Evolutionary conservation across 2,113 vertebrate species (phyloP).

Genomic region (Lasiurus cinereus): DNA sequence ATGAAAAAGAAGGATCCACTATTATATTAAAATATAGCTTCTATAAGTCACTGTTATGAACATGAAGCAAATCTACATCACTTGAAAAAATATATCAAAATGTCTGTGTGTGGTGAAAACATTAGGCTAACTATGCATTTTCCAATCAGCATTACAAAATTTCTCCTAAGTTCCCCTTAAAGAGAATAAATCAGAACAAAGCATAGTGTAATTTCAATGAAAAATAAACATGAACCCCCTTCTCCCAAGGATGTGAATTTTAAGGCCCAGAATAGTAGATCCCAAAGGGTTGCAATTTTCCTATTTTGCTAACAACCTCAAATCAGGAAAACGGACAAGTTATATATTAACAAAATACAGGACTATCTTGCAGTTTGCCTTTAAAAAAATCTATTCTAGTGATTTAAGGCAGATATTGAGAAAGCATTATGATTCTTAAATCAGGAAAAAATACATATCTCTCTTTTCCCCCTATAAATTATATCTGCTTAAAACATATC

Average conservation of each 20-base stretch:
- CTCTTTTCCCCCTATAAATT: neutral
- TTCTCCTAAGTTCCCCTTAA: constrained; percentile 30
- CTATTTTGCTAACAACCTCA: constrained; percentile 10
- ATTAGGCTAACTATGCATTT: constrained; percentile 52
- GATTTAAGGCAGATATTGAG: constrained; percentile 48
- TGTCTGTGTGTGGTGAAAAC: neutral
- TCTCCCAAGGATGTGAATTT: constrained; percentile 40
- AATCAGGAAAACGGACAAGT: constrained; percentile 33
- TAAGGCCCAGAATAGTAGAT: constrained; percentile 9
- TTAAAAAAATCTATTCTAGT: constrained; percentile 35
- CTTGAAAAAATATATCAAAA: constrained; percentile 3
- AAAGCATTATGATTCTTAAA: constrained; percentile 44
- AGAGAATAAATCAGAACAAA: constrained; percentile 53
- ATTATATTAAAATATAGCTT: constrained; percentile 46
- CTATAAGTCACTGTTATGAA: constrained; percentile 55
- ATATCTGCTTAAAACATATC: constrained; percentile 38
- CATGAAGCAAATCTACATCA: constrained; percentile 16
- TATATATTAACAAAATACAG: constrained; percentile 45
- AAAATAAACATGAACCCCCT: neutral
- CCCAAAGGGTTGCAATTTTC: constrained; percentile 2
- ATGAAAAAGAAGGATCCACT: neutral
- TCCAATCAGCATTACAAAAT: constrained; percentile 50
- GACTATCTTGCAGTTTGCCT: constrained; percentile 15
- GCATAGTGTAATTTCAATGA: neutral
- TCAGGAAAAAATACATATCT: neutral